These are phyloP conservation scores for Drosophila sechellia DNA, from an alignment of 1,140 invertebrate genomes.

Conservation along the genomic window DNA sequence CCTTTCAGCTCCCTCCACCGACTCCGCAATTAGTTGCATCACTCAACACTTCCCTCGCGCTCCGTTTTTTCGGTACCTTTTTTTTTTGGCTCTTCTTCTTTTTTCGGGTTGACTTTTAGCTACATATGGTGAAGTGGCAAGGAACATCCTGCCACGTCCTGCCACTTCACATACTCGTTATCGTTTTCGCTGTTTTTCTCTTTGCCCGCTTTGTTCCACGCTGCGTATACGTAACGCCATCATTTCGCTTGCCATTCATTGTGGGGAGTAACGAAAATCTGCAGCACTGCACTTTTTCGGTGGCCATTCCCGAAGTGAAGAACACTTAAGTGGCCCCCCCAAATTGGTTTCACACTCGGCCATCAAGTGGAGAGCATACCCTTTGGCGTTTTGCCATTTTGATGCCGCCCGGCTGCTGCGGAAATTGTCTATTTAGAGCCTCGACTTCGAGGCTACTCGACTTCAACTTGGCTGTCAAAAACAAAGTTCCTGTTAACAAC, in stretches of 20 bases:
- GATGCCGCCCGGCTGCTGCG: constrained; percentile 29
- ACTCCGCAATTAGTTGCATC: constrained; percentile 80
- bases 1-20: constrained; percentile 58
- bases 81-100: constrained; percentile 18
- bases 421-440: constrained; percentile 49
- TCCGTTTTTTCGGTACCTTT: constrained; percentile 27
- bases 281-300: constrained; percentile 40
- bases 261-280: constrained; percentile 9
- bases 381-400: constrained; percentile 13
- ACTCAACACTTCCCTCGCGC: constrained; percentile 65
- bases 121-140: constrained; percentile 53
- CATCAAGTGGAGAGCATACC: constrained; percentile 56
- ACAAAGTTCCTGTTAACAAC: constrained; percentile 51
- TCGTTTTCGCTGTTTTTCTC: constrained; percentile 34
- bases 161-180: constrained; percentile 53
- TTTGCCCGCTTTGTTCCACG: constrained; percentile 55
- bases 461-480: constrained; percentile 44
- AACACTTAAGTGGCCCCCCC: constrained; percentile 75
- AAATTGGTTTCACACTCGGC: constrained; percentile 78
- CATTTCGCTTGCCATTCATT: constrained; percentile 59
- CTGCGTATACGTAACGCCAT: constrained; percentile 75
- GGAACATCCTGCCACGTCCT: constrained; percentile 22
- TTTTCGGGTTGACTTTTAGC: constrained; percentile 79
- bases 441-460: constrained; percentile 6
- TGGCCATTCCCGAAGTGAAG: constrained; percentile 61